These are phyloP conservation scores for Acronicta aceris DNA, from an alignment of 2,888 invertebrate genomes.

Conservation along the genomic window DNA sequence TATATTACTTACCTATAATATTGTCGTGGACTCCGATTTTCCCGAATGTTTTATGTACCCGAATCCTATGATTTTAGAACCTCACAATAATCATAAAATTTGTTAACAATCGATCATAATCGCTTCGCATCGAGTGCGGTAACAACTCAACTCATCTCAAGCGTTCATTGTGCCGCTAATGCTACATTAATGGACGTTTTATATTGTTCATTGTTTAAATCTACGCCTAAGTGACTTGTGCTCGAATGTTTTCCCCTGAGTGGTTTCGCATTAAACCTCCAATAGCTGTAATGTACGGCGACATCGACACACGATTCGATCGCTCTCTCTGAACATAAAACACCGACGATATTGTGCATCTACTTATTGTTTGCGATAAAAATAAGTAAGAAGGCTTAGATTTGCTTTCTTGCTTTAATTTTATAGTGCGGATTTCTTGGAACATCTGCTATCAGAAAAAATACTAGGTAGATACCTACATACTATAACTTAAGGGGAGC, in stretches of 20 bases:
- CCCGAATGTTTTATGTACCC: too few species aligned
- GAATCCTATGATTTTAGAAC: too few species aligned
- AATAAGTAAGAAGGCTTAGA: constrained; percentile 2
- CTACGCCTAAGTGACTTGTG: constrained; percentile 30
- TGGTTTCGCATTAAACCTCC: constrained; percentile 46
- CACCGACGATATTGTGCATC: constrained; percentile 3
- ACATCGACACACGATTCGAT: constrained; percentile 27
- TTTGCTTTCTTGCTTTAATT: not conserved
- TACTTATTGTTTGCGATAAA: not conserved
- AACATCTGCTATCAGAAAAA: too few species aligned
- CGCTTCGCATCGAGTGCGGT: constrained; percentile 14
- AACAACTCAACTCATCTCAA: constrained; percentile 15
- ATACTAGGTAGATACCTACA: too few species aligned
- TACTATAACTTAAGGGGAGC: too few species aligned
- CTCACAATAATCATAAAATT: not conserved
- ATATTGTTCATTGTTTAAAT: constrained; percentile 46
- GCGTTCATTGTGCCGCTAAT: constrained; percentile 28
- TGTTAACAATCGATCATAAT: constrained; percentile 6
- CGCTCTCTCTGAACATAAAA: constrained; percentile 19
- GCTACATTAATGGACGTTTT: constrained; percentile 39
- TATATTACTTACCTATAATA: too few species aligned
- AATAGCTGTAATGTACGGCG: constrained; percentile 25
- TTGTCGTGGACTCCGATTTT: too few species aligned
- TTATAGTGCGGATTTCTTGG: too few species aligned
- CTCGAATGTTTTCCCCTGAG: constrained; percentile 45